These are phyloP conservation scores for Vanessa cardui DNA, from an alignment of 2,888 invertebrate genomes.

Conservation along the genomic window DNA sequence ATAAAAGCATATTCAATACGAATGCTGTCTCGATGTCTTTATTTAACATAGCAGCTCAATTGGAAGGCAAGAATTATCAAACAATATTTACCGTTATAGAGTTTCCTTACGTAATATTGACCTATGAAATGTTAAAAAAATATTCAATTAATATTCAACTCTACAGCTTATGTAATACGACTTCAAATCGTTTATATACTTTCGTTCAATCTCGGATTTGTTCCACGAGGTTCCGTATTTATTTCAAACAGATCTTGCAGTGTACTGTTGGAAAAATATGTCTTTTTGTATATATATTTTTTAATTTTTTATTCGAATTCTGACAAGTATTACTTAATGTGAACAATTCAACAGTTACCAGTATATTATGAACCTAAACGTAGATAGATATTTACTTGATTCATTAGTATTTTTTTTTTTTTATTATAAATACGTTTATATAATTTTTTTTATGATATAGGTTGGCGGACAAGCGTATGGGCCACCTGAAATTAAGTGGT, in stretches of 20 bases:
- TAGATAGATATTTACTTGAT: too few relatives aligned
- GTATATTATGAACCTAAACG: too few relatives aligned
- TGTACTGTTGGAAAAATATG: neutral
- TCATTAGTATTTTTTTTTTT: too few relatives aligned
- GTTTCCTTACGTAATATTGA: constrained; percentile 6
- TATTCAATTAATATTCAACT: neutral
- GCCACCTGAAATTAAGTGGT: too few relatives aligned
- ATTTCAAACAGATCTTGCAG: constrained; percentile 7
- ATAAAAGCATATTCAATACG: too few relatives aligned
- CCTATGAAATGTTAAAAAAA: constrained; percentile 4
- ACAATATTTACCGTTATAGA: constrained; percentile 3
- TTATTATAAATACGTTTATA: too few relatives aligned
- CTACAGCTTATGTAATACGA: neutral
- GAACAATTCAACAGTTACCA: too few relatives aligned
- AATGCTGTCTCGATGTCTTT: too few relatives aligned
- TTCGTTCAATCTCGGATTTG: neutral
- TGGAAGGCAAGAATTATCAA: neutral
- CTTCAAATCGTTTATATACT: neutral
- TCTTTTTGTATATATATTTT: neutral
- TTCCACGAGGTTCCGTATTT: constrained; percentile 10
- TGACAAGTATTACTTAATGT: too few relatives aligned
- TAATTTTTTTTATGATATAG: too few relatives aligned
- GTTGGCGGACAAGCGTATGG: too few relatives aligned
- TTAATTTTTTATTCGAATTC: neutral
- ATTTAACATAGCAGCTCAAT: neutral